Evolutionary conservation across 2,888 invertebrate species (phyloP), one percentile per base, ranked within the genome.

Genomic region (Latheticus oryzae): DNA sequence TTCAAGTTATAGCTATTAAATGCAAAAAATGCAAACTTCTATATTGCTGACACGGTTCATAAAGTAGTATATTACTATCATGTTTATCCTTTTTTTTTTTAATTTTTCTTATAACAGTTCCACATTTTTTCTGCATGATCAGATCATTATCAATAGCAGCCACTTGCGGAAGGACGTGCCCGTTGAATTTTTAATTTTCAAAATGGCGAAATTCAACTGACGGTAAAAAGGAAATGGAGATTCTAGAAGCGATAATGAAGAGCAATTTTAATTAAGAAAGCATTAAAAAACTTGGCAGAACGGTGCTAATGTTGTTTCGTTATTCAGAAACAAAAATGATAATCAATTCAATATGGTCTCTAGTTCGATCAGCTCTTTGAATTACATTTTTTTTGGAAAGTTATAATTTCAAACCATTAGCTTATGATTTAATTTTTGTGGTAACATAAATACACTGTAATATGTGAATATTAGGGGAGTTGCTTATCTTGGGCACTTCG

Each of bases 181-280:
- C 9, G 30, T 17, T 32, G 21, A 45, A 30, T 30, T 45, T 45
- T 45, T 45, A 45, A 45, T 45, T 45, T 45, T 30, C 12, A 17
- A 45, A 45, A 45, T 45, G 30, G 32, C 32, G 32, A 32, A 8
- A 9, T 19, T 9, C 19, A 30, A 30, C 38, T 12, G 7, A 17
- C 28, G 12, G 21, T 30, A 45, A 45, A 45, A 45, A 32, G 8
- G 42, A 28, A 28, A 45, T 12, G 45, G 21, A 32, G 45, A 30
- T 45, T 45, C 19, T 12, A 21, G 11, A 30, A n/a, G 30, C 32
- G 35, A 47, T 35, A 47, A 33, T 35, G 47, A 47, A 16, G 47
- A 33, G 47, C 47, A 23, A 33, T 47, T 47, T 35, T 35, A 47
- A 47, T 47, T 47, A 35, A 47, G 33, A 35, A 47, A 47, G 33